Evolutionary conservation across 2,113 vertebrate species (phyloP), one percentile per base, ranked within the genome.

Genomic region (Potamarius usumacintae): DNA sequence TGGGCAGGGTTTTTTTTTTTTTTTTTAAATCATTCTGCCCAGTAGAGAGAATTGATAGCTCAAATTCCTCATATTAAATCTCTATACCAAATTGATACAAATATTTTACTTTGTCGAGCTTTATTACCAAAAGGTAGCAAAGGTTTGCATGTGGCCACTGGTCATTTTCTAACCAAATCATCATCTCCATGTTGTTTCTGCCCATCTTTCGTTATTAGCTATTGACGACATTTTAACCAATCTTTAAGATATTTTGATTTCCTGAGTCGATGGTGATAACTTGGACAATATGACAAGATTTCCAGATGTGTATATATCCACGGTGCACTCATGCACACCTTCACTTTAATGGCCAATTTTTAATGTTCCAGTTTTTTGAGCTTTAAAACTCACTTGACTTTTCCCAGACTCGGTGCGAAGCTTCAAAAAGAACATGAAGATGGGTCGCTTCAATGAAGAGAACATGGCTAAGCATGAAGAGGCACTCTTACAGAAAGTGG

Each of bases 361-460:
- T 42, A 74, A 57, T n/a, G 27, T 74, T 58, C 20, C 55, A 72
- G 55, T 15, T n/a, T 48, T 15, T 76, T 74, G 27, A 65, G 7
- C 6, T 34, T 65, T 52, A 27, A 9, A 63, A 85, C 20, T 20
- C 18, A 1, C 1, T 9, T 57, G 62, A 34, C 69, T 60, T 80
- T 25, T 34, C 42, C 85, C 88, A 99, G 97, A 96, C n/a, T 92
- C 97, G 0, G 91, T 94, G 0, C 96, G 97, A 60, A 96, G 96
- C 58, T 97, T 98, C 92, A 91, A 97, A 93, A 97, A 97, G 88
- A 96, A 95, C 88, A 95, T 94, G 18, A 94, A 92, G 25, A 17
- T 97, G 0, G 97, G 97, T 4, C 95, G 92, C 0, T 97, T 91
- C 82, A 96, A 95, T 1, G 94, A 96, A 63, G 96, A 96, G 78